Evolutionary conservation across 2,113 vertebrate species (phyloP).

Genomic region (Pluvianellus socialis): DNA sequence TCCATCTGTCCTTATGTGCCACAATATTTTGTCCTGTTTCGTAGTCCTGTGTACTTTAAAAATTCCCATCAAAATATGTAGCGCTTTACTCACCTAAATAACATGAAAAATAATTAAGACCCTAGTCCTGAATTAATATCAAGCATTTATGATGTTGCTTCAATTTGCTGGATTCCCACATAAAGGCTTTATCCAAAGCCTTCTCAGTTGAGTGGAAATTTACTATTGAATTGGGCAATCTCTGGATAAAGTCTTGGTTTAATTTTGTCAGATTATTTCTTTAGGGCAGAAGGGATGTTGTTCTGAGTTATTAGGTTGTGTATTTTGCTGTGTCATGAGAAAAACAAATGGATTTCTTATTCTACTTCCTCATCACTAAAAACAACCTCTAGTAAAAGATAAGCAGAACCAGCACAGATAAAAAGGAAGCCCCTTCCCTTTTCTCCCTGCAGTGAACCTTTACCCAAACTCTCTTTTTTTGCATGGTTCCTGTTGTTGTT

Average conservation of each 20-base stretch:
- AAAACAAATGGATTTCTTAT: constrained; percentile 53
- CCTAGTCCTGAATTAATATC: neutral
- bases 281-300: constrained; percentile 58
- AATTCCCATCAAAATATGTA: neutral
- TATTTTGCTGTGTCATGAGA: constrained; percentile 56
- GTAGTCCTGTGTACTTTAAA: neutral
- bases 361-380: constrained; percentile 61
- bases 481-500: constrained; percentile 60
- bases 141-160: neutral
- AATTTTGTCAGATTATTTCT: constrained; percentile 61
- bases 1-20: neutral
- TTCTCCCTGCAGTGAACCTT: constrained; percentile 54
- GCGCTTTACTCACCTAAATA: neutral
- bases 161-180: neutral
- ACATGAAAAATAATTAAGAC: neutral
- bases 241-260: constrained; percentile 51
- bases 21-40: neutral
- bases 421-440: constrained; percentile 51
- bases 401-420: constrained; percentile 54
- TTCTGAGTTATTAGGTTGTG: constrained; percentile 46
- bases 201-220: constrained; percentile 39
- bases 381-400: constrained; percentile 56
- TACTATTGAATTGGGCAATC: constrained; percentile 29
- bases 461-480: constrained; percentile 12
- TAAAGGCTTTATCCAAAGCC: neutral